Base-by-base conservation (phyloP, 2,888 invertebrate genomes). In the Agrochola litura region DNA sequence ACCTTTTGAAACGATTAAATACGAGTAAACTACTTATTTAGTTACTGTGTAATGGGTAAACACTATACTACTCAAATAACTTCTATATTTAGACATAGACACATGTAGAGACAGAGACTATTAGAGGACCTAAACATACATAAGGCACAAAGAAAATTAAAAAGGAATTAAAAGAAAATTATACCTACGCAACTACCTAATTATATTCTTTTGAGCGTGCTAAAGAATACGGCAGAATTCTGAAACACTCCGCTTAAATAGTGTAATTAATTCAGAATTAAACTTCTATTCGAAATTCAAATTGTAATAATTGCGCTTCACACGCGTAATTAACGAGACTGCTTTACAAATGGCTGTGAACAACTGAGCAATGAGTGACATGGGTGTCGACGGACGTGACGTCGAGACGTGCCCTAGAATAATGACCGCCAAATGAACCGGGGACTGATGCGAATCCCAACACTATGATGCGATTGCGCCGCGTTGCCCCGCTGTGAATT, bases 381-480 rank as follows among this genome's bases (percentile, higher is more conserved):
- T 86, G 85, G 84, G 85, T 82, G 83, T 74, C 83, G 82, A 83
- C 83, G 85, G 76, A 85, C 89, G 86, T 87, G 89, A 78, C 89
- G 89, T 77, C 82, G 88, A 82, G 86, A 91, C 94, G 93, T 94
- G 95, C 90, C 86, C 85, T 88, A 85, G 93, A 93, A 95, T 95
- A 95, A 95, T 94, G 92, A 90, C 92, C 90, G 89, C 87, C 91
- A 93, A 94, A 94, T 95, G 94, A 94, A 94, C 91, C 90, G 87
- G 87, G 87, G 90, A 89, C 91, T 91, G 91, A 91, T 89, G 90
- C 84, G 89, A 91, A 90, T 92, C 90, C 89, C 90, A 92, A 91
- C 91, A 90, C 89, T 83, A 83, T 88, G 88, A 89, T 85, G 88
- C 83, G 85, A 88, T 89, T 88, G 88, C 86, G 79, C 71, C 67